phyloP scores from a whole-genome alignment of 1,140 invertebrate genomes.

The Acyrthosiphon pisum region DNA sequence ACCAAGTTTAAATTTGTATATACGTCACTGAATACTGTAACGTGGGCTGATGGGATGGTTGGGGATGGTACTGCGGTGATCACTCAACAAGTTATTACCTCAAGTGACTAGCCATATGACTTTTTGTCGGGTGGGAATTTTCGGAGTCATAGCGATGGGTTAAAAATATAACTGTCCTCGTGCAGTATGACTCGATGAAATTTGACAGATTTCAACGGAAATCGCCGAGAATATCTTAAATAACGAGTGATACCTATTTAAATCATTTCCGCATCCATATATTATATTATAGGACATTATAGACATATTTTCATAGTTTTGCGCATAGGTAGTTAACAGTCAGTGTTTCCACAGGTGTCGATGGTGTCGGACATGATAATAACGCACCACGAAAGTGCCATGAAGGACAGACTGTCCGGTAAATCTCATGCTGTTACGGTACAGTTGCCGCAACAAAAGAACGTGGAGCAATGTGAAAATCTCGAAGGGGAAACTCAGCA shows the following conservation, averaged over 20 bases:
- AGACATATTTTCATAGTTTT: not conserved
- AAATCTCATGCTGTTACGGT: not conserved
- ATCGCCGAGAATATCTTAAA: not conserved
- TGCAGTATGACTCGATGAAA: not conserved
- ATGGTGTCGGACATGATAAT: conserved; percentile 37
- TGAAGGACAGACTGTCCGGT: conserved; percentile 26
- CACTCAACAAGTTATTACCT: not conserved
- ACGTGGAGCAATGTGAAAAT: not conserved
- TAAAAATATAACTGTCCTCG: not conserved
- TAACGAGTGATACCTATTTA: not conserved
- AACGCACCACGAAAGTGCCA: not conserved
- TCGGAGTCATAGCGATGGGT: not conserved
- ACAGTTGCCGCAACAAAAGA: not conserved
- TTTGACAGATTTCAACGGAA: not conserved
- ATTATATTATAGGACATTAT: not conserved
- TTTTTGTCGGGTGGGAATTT: not conserved
- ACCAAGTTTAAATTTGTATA: not conserved
- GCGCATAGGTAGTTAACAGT: not conserved
- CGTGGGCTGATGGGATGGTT: no score
- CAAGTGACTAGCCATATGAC: not conserved
- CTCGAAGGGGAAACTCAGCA: not conserved
- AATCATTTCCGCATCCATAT: not conserved
- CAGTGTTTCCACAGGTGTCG: not conserved
- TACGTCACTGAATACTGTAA: not conserved
- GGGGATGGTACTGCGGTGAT: not conserved